phyloP scores from a whole-genome alignment of 37 sponge, comb jelly and placozoan genomes.

The Corticium candelabrum region DNA sequence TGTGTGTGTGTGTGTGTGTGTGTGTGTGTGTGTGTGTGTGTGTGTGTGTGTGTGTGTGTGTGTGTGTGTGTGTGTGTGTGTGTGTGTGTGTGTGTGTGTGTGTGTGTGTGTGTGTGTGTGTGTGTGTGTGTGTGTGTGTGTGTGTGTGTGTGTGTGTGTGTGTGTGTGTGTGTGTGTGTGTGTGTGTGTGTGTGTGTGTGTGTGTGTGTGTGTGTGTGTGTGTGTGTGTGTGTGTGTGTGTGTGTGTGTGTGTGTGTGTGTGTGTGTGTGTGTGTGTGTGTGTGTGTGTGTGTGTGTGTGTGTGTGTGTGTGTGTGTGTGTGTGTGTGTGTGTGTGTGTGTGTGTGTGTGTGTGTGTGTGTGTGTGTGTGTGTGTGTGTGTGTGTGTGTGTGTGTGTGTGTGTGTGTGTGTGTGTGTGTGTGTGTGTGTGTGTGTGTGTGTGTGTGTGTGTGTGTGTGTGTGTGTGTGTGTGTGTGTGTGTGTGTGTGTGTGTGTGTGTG shows the following conservation, averaged over 20 bases:
- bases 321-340: constrained; percentile 13
- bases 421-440: constrained; percentile 11
- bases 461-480: constrained; percentile 10
- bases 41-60: constrained; percentile 10
- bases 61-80: not conserved
- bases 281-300: constrained; percentile 14
- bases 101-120: not conserved
- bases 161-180: constrained; percentile 12
- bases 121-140: constrained; percentile 10
- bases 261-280: not conserved
- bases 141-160: not conserved
- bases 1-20: constrained; percentile 11
- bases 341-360: not conserved
- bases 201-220: constrained; percentile 13
- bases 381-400: not conserved
- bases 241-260: constrained; percentile 11
- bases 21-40: not conserved
- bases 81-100: constrained; percentile 11
- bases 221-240: not conserved
- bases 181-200: not conserved
- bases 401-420: not conserved
- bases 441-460: not conserved
- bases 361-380: constrained; percentile 5
- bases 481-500: not conserved
- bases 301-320: not conserved